Percentiles rank a stretch among this genome's conserved stretches.
Evolutionary conservation across 2,113 vertebrate species (phyloP).

Genomic region (Dromas ardeola): DNA sequence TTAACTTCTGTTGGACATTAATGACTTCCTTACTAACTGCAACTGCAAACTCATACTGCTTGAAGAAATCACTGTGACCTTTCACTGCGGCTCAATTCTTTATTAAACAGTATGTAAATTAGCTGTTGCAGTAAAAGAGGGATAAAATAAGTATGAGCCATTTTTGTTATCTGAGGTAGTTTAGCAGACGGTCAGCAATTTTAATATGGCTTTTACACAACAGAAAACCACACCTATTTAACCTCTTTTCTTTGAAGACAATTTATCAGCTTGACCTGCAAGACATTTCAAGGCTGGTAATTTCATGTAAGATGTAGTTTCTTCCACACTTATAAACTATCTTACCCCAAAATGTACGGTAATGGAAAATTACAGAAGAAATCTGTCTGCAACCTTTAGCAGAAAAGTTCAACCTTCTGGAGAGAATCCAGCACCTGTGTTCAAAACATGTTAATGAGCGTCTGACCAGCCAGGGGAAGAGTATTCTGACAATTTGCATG

Average conservation of each 20-base stretch:
- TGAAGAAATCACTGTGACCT: not conserved
- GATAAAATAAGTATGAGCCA: not conserved
- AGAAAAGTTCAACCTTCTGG: not conserved
- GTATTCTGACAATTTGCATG: not conserved
- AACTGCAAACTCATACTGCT: not conserved
- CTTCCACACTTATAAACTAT: not conserved
- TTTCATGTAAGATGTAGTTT: not conserved
- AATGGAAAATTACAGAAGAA: not conserved
- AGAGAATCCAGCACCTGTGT: not conserved
- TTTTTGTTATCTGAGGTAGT: not conserved
- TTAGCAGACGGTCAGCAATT: not conserved
- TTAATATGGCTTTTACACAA: not conserved
- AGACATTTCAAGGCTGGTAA: not conserved
- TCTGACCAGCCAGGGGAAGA: not conserved
- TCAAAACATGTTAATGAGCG: not conserved
- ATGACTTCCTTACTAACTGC: not conserved
- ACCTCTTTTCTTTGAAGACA: not conserved
- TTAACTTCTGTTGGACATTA: not conserved
- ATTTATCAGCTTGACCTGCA: not conserved
- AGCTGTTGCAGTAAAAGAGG: not conserved
- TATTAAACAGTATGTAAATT: not conserved
- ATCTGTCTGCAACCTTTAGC: not conserved
- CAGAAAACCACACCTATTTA: not conserved
- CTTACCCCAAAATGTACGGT: not conserved
- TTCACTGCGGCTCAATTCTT: not conserved